Evolutionary conservation across 2,888 invertebrate genomes (phyloP), one percentile per base, ranked within the genome.

Genomic region (Heterodera filipjevi): DNA sequence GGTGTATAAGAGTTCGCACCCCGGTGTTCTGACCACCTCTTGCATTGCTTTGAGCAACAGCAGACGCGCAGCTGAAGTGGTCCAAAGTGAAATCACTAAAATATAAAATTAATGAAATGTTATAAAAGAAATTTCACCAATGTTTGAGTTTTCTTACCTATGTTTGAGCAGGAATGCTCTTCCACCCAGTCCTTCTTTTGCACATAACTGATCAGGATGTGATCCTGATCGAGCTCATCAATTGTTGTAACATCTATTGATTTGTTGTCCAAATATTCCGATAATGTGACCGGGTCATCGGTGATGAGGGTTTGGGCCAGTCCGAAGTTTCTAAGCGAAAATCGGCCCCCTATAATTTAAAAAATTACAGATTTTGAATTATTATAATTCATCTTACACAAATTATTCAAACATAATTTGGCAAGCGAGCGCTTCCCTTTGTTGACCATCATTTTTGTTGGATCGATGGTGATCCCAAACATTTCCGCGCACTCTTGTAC

Each of bases 401-500:
- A 71, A 10, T 71, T 71, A 5, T 76, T 76, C 10, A 71, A n/a
- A 33, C 66, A 72, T 12, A 76, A 27, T 27, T 76, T 76, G 30
- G 76, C 30, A 14, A 72, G n/a, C 8, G 64, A 32, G 3, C 76
- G 70, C 8, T 35, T 53, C 27, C 76, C 76, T 16, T 39, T 39
- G 44, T 76, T 76, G 2, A n/a, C n/a, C 5, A 35, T 35, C 73
- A 71, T 76, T n/a, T 71, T 66, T 8, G 33, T 32, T 59, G 44
- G 22, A n/a, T 78, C 78, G 3, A 77, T 22, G 27, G 2, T 10
- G 30, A 79, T 78, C 19, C 66, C 78, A 46, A 49, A 77, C 39
- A 32, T 35, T 27, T 78, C 59, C 39, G 39, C 39, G 49, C 66
- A 77, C 14, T 80, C 66, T 44, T 27, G 14, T 10, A 77, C 44